Conservation (phyloP, 2,888 invertebrate species). For the Heteropelma amictum region DNA sequence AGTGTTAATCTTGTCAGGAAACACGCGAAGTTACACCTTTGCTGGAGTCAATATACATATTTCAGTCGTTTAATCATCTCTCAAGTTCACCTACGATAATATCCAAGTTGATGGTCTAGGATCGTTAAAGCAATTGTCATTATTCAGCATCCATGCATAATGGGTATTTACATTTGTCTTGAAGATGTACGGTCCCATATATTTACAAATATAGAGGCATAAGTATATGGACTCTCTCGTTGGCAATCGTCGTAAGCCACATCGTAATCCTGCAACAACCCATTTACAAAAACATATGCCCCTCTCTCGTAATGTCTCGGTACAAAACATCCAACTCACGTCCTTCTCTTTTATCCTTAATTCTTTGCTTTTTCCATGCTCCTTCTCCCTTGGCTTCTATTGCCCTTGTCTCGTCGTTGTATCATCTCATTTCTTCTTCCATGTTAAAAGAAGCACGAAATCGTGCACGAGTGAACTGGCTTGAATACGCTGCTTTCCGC, state of each 20-base stretch:
- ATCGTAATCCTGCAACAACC: slow-evolving; percentile 41
- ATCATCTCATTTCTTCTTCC: slow-evolving; percentile 36
- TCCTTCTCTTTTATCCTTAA: background rate
- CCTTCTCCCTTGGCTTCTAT: background rate
- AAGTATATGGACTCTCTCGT: slow-evolving; percentile 22
- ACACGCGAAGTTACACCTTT: background rate
- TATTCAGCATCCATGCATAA: slow-evolving; percentile 30
- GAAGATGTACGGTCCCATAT: too few species aligned
- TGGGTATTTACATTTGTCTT: slow-evolving; percentile 29
- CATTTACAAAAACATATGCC: slow-evolving; percentile 42
- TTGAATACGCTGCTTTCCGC: slow-evolving; percentile 3
- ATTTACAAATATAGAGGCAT: slow-evolving; percentile 16
- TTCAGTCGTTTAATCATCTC: slow-evolving; percentile 45
- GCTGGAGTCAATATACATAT: slow-evolving; percentile 34
- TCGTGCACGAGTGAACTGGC: slow-evolving; percentile 27
- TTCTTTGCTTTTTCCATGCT: background rate
- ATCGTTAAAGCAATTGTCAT: slow-evolving; percentile 51
- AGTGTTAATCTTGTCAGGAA: slow-evolving; percentile 40
- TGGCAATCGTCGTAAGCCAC: slow-evolving; percentile 46
- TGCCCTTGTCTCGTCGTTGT: slow-evolving; percentile 23
- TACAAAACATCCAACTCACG: slow-evolving; percentile 4
- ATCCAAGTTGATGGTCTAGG: slow-evolving; percentile 11
- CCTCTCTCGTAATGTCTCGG: slow-evolving; percentile 37
- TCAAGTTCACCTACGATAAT: slow-evolving; percentile 1
- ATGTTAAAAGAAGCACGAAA: slow-evolving; percentile 39